These are phyloP conservation scores for Sebastes itinus DNA, from an alignment of 2,797 vertebrate genomes.

Conservation along the genomic window DNA sequence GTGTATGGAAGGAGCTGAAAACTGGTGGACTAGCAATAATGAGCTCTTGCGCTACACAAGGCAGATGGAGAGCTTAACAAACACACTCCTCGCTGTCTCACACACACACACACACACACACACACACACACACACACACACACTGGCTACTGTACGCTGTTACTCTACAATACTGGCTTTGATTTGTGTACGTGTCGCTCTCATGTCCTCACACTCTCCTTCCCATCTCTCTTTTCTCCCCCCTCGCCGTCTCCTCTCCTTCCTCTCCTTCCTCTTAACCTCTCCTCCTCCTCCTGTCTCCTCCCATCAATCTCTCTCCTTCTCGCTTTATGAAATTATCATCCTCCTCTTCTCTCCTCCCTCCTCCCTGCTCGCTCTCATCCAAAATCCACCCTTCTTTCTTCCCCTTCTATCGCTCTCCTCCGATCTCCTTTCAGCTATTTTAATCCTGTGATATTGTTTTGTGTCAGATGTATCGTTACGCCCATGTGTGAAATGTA, in stretches of 20 bases:
- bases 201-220: constrained; percentile 36
- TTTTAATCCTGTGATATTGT: constrained; percentile 65
- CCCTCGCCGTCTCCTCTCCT: constrained; percentile 19
- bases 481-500: constrained; percentile 51
- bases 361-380: not conserved
- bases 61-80: constrained; percentile 81
- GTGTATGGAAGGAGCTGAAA: constrained; percentile 55
- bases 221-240: constrained; percentile 8
- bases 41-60: constrained; percentile 72
- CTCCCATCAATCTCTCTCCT: constrained; percentile 47
- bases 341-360: constrained; percentile 24
- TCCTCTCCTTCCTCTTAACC: constrained; percentile 12
- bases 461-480: constrained; percentile 57
- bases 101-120: constrained; percentile 31
- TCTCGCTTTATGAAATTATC: constrained; percentile 49
- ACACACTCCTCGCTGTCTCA: constrained; percentile 39
- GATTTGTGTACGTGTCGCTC: constrained; percentile 49
- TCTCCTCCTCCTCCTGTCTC: constrained; percentile 43
- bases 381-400: constrained; percentile 17
- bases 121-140: constrained; percentile 20
- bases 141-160: constrained; percentile 49
- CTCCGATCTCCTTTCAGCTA: constrained; percentile 47
- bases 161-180: constrained; percentile 41
- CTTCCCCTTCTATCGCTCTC: not conserved
- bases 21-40: constrained; percentile 75